Evolutionary conservation across 2,888 invertebrate species (phyloP).

Genomic region (Luffia ferchaultella): DNA sequence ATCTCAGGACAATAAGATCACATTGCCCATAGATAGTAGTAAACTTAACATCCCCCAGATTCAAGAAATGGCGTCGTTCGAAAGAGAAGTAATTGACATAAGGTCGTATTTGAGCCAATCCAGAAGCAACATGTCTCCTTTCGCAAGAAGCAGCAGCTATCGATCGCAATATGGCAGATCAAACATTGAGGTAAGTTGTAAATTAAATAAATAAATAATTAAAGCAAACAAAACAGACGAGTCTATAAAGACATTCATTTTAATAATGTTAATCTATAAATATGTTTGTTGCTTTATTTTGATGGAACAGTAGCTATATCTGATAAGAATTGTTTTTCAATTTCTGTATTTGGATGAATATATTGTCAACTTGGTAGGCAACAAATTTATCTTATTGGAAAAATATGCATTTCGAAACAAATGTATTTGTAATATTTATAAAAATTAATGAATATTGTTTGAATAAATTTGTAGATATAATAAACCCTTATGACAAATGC

Average conservation of each 20-base stretch:
- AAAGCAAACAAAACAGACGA: background rate
- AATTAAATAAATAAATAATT: background rate
- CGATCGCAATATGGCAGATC: conserved; percentile 73
- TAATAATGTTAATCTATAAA: background rate
- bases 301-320: no score
- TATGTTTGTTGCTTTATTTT: no score
- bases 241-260: background rate
- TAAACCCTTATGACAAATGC: no score
- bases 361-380: no score
- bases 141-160: conserved; percentile 75
- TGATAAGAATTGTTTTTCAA: no score
- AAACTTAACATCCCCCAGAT: conserved; percentile 55
- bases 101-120: conserved; percentile 79
- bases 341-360: no score
- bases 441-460: no score
- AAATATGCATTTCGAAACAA: no score
- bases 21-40: conserved; percentile 32
- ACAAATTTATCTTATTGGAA: no score
- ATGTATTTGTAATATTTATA: no score
- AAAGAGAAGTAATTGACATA: conserved; percentile 73
- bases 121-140: conserved; percentile 75
- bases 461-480: no score
- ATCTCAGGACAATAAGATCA: conserved; percentile 47
- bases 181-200: conserved; percentile 45
- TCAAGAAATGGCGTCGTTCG: conserved; percentile 59